These are phyloP conservation scores for Raja brachyura DNA, from an alignment of 2,113 vertebrate species.

Conservation along the genomic window DNA sequence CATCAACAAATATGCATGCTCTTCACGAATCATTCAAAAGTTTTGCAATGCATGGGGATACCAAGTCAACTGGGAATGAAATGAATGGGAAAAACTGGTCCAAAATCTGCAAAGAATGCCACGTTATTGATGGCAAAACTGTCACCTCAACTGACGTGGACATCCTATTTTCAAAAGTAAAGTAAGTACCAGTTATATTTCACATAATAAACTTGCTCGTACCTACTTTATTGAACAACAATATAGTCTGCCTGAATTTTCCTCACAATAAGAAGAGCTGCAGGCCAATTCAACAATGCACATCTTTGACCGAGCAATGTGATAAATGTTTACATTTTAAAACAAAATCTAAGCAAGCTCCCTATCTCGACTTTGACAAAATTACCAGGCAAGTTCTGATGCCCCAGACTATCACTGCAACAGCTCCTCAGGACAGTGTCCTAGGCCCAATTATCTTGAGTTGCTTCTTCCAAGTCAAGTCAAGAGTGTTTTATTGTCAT, in stretches of 20 bases:
- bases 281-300: neutral
- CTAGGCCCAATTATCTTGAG: too few species aligned
- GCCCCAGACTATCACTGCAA: too few species aligned
- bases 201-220: neutral
- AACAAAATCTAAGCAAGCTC: too few species aligned
- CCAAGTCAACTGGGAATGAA: conserved; percentile 79
- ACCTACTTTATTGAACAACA: neutral
- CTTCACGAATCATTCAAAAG: conserved; percentile 77
- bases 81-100: conserved; percentile 95
- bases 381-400: too few species aligned
- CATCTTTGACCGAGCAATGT: neutral
- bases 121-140: conserved; percentile 76
- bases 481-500: too few species aligned
- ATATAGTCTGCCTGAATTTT: neutral
- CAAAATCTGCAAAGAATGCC: conserved; percentile 94
- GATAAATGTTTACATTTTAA: too few species aligned
- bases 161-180: conserved; percentile 96
- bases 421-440: too few species aligned
- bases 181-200: conserved; percentile 61
- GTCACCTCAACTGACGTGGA: conserved; percentile 80
- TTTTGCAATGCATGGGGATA: conserved; percentile 85
- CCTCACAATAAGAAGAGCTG: neutral
- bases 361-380: too few species aligned
- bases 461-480: too few species aligned
- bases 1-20: conserved; percentile 54